phyloP scores from a whole-genome alignment of 2,113 vertebrate genomes.

The Phaethon lepturus region DNA sequence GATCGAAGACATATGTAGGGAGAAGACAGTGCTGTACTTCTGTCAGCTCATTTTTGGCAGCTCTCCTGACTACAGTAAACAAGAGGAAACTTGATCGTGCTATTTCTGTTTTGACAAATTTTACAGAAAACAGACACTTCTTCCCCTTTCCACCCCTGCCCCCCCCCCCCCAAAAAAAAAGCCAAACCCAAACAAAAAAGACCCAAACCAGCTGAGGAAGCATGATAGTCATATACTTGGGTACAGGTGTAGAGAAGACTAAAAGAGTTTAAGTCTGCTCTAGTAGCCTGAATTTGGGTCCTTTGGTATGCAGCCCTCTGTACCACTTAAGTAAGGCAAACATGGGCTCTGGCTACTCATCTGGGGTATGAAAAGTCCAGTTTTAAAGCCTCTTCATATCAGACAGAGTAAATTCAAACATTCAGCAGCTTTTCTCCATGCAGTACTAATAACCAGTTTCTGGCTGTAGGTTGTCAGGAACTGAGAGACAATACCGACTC shows the following conservation, averaged over 20 bases:
- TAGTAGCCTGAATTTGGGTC: neutral
- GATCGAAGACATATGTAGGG: slow-evolving; percentile 29
- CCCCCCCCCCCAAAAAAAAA: neutral
- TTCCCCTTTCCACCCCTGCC: neutral
- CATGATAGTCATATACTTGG: neutral
- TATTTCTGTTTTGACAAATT: slow-evolving; percentile 1
- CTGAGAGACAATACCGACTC: neutral
- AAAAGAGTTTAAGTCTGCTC: neutral
- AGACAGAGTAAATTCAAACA: neutral
- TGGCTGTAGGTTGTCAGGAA: neutral
- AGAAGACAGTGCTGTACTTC: slow-evolving; percentile 1
- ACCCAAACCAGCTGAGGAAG: neutral
- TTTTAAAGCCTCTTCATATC: neutral
- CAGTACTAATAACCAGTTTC: neutral
- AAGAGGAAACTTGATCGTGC: neutral
- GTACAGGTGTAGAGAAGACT: neutral
- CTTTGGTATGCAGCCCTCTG: neutral
- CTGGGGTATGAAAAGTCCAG: neutral
- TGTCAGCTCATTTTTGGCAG: slow-evolving; percentile 36
- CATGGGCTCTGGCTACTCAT: neutral
- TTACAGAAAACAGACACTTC: neutral
- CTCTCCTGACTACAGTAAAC: neutral
- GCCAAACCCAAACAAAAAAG: neutral
- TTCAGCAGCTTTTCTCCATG: neutral
- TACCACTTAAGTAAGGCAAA: neutral